Evolutionary conservation across 2,113 vertebrate species (phyloP).

Genomic region (Hemichromis elongatus): DNA sequence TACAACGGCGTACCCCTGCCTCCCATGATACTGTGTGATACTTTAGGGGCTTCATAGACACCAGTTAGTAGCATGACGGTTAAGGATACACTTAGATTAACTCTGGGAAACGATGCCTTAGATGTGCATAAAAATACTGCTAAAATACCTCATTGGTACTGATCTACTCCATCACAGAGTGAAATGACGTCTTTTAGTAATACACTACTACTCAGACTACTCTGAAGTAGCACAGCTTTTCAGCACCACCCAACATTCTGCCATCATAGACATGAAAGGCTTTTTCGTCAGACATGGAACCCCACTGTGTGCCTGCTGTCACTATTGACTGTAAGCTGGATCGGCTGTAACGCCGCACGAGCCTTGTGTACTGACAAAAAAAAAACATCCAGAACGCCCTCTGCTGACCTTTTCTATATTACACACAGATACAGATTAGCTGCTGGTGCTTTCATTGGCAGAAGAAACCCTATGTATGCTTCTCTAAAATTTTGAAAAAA

Average conservation of each 20-base stretch:
- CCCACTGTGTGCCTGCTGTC: background rate
- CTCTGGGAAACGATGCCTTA: background rate
- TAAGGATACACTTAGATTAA: background rate
- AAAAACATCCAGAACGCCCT: background rate
- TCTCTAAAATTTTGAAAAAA: background rate
- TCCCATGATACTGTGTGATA: background rate
- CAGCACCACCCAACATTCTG: background rate
- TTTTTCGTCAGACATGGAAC: background rate
- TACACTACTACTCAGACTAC: background rate
- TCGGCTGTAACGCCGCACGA: background rate
- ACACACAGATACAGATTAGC: background rate
- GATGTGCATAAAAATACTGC: background rate
- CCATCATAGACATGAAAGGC: background rate
- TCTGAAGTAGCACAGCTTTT: background rate
- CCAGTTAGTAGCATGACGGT: background rate
- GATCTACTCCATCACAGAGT: background rate
- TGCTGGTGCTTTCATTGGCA: background rate
- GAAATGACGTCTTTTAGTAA: background rate
- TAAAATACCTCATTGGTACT: background rate
- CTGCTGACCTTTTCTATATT: background rate
- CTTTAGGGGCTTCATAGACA: background rate
- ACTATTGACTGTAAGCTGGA: background rate
- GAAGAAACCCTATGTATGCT: background rate
- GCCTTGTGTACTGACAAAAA: background rate
- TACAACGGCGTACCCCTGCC: background rate